These are phyloP conservation scores for Netelia melanura DNA, from an alignment of 2,888 invertebrate species.

Conservation along the genomic window DNA sequence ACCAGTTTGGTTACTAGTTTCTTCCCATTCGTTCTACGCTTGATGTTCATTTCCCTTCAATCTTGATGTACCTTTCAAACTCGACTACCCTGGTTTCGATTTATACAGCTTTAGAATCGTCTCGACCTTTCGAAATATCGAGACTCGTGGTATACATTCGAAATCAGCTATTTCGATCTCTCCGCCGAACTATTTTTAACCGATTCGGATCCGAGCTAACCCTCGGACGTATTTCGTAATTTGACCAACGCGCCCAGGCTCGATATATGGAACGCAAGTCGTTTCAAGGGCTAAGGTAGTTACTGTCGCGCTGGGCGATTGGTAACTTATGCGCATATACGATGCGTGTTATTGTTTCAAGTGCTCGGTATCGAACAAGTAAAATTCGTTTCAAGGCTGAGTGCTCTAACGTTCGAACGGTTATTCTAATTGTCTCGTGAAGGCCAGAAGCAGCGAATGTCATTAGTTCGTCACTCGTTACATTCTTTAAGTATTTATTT, in stretches of 20 bases:
- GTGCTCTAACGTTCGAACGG: neutral
- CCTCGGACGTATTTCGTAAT: neutral
- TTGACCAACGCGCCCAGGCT: neutral
- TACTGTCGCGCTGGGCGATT: neutral
- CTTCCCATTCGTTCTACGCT: neutral
- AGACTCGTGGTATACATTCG: neutral
- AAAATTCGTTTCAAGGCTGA: conserved; percentile 2
- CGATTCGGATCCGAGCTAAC: neutral
- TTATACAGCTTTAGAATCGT: neutral
- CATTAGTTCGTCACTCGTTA: neutral
- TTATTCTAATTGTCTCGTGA: neutral
- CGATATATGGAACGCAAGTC: neutral
- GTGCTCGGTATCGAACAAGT: neutral
- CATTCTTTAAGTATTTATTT: too few relatives aligned
- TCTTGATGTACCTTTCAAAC: neutral
- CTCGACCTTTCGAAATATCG: conserved; percentile 5
- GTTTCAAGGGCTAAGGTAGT: conserved; percentile 2
- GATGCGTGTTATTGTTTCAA: neutral
- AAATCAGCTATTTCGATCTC: neutral
- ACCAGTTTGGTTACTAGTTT: too few relatives aligned
- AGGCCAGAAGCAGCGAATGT: neutral
- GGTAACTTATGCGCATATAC: neutral
- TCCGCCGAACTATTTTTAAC: neutral
- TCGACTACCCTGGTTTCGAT: neutral
- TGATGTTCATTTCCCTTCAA: neutral